phyloP scores from a whole-genome alignment of 2,797 vertebrate genomes.

The Pseudopleuronectes americanus region DNA sequence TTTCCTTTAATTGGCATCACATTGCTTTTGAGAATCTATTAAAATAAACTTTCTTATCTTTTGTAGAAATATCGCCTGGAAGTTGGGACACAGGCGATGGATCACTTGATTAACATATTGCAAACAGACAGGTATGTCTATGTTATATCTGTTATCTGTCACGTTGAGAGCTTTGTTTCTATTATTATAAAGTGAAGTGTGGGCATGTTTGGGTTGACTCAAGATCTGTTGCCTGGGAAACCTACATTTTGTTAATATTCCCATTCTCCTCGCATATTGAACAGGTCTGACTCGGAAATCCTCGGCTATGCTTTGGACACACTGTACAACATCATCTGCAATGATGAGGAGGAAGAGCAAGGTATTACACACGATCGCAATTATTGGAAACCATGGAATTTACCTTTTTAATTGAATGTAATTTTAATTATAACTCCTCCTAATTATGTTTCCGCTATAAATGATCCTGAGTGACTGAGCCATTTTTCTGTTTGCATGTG shows the following conservation, averaged over 20 bases:
- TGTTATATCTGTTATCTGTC: neutral
- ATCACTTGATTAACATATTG: conserved; percentile 92
- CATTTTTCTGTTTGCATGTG: conserved; percentile 44
- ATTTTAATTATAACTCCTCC: conserved; percentile 1
- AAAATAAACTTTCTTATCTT: neutral
- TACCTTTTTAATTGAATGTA: neutral
- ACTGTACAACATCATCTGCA: conserved; percentile 95
- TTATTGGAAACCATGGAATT: neutral
- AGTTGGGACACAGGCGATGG: conserved; percentile 96
- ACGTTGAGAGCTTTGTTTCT: neutral
- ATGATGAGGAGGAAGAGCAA: conserved; percentile 96
- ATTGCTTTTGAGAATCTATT: neutral
- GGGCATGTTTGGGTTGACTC: neutral
- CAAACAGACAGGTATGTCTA: conserved; percentile 92
- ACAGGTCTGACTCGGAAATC: conserved; percentile 98
- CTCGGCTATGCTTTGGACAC: conserved; percentile 99
- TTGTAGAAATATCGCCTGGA: conserved; percentile 95
- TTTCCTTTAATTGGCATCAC: neutral
- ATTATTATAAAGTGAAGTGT: neutral
- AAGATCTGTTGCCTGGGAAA: neutral
- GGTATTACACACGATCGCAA: conserved; percentile 78
- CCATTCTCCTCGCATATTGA: conserved; percentile 26
- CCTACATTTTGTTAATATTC: neutral
- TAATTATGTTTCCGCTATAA: conserved; percentile 11
- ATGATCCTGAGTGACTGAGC: conserved; percentile 12